Percentiles rank a stretch among this genome's conserved stretches.
Evolutionary conservation across 1,140 invertebrate species (phyloP).

Genomic region (Drosophila repleta): DNA sequence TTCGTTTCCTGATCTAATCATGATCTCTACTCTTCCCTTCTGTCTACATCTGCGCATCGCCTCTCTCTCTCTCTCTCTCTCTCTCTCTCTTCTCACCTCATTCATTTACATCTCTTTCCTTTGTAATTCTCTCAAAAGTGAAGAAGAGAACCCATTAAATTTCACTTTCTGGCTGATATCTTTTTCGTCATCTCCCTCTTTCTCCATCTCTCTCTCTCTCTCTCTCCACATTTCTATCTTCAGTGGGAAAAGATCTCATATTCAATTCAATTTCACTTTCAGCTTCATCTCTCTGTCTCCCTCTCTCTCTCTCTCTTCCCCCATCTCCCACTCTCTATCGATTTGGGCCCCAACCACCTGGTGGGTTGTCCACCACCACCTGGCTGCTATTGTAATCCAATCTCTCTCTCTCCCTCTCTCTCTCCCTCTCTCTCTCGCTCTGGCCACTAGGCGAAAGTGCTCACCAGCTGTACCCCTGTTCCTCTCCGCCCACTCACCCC

Average conservation of each 20-base stretch:
- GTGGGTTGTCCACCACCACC: no score
- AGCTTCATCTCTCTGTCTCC: background rate
- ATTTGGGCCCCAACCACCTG: no score
- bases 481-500: background rate
- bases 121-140: no score
- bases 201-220: background rate
- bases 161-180: no score
- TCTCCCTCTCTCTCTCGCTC: constrained; percentile 12
- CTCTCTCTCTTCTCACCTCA: background rate
- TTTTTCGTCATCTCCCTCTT: no score
- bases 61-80: background rate
- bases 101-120: no score
- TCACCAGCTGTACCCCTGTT: constrained; percentile 30
- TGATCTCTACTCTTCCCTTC: no score
- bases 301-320: no score
- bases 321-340: constrained; percentile 7
- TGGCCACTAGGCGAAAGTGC: constrained; percentile 61
- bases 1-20: no score
- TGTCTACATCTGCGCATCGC: background rate
- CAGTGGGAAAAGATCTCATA: no score
- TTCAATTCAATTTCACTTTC: constrained; percentile 32
- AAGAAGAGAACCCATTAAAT: no score
- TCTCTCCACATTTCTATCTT: background rate
- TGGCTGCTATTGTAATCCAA: no score
- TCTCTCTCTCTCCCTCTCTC: constrained; percentile 15